Base-by-base conservation (phyloP, 2,113 vertebrate genomes). In the Clarias macrocephalus region DNA sequence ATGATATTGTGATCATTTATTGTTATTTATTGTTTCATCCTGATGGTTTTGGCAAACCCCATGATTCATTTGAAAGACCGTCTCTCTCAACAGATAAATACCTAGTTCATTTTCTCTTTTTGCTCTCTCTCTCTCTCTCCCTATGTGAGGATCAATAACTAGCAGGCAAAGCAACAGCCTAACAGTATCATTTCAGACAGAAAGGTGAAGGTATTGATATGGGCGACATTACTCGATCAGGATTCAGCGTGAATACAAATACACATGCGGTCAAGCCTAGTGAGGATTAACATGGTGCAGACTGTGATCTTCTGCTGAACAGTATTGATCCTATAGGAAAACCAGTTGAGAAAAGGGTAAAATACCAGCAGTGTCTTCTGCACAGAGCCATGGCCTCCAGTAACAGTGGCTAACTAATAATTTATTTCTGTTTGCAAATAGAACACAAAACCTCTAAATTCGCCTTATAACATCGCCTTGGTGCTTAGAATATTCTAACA, bases 251-350 rank as follows among this genome's bases (percentile, higher is more conserved):
- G 68, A 88, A 85, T 68, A 86, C 86, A 83, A 86, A 85, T 85
- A 68, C 85, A 70, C 90, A 91, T 81, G 83, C 84, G 68, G 83
- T 83, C 63, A 87, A 65, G 87, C 19, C 56, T 85, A 77, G 86
- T 87, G 88, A 85, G 91, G 92, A 92, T 94, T 92, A 93, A 86
- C 90, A 92, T 81, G 87, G 90, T 77, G 59, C 88, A 86, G 92
- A 89, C 90, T 77, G 73, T 90, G 86, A 88, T 92, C 89, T 92
- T 93, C 85, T 91, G 92, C 92, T 94, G 92, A 92, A 93, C 91
- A 93, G 89, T 94, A 95, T 95, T 87, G 94, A 95, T 94, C 28
- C 63, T 8, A 72, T 84, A 91, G 88, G 92, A 93, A 90, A 94
- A 90, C 83, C 88, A 90, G 91, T 91, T 88, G 80, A 83, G 90